A percentile compares a stretch with the other conserved stretches of the same genome.
phyloP scores from a whole-genome alignment of 2,888 invertebrate species.

The Sycophila texana region DNA sequence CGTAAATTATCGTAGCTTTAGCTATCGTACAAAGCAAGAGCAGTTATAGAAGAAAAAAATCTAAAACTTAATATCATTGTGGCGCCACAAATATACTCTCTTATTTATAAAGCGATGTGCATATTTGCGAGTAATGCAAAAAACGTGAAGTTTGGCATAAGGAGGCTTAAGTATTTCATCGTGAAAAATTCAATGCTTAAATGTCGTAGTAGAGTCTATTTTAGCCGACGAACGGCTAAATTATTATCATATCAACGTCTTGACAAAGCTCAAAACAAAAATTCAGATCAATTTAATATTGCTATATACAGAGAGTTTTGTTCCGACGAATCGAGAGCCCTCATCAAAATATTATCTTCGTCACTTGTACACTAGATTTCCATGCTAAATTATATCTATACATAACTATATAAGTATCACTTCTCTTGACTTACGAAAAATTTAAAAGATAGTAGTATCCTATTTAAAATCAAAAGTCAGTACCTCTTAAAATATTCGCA shows the following conservation, averaged over 20 bases:
- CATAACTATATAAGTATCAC: neutral
- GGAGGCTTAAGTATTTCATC: slow-evolving; percentile 15
- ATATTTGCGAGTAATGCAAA: slow-evolving; percentile 18
- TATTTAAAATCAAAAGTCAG: slow-evolving; percentile 41
- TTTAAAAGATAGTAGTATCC: neutral
- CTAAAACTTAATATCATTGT: slow-evolving; percentile 3
- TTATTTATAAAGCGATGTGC: neutral
- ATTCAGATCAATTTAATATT: too few species aligned
- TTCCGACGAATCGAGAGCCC: too few species aligned
- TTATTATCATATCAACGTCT: slow-evolving; percentile 12
- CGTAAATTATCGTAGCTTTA: slow-evolving; percentile 56
- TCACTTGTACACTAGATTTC: too few species aligned
- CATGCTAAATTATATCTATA: too few species aligned
- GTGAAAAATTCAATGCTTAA: slow-evolving; percentile 25
- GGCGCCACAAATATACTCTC: slow-evolving; percentile 6
- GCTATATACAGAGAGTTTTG: too few species aligned
- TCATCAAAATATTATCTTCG: too few species aligned
- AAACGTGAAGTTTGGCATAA: slow-evolving; percentile 3
- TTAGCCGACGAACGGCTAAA: slow-evolving; percentile 14
- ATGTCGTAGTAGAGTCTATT: slow-evolving; percentile 20
- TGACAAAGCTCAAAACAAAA: neutral
- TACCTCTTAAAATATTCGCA: slow-evolving; percentile 36
- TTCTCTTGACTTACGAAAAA: neutral
- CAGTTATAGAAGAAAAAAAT: slow-evolving; percentile 17
- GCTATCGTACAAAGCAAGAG: slow-evolving; percentile 50